Evolutionary conservation across 2,113 vertebrate genomes (phyloP).

Genomic region (Tringa solitaria): DNA sequence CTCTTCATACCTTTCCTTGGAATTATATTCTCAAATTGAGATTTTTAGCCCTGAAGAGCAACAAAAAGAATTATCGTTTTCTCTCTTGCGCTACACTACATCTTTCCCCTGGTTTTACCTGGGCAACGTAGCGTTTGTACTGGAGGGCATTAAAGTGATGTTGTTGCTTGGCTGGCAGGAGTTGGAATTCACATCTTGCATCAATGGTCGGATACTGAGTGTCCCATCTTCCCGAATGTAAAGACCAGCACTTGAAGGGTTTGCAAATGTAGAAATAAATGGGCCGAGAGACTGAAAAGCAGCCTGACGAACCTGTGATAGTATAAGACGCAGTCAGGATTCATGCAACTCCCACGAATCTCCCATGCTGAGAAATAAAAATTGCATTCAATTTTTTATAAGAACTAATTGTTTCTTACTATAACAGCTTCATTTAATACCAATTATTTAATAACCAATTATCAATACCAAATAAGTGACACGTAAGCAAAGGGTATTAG

Average conservation of each 20-base stretch:
- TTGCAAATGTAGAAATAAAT: constrained; percentile 91
- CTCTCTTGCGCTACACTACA: not conserved
- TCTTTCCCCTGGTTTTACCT: constrained; percentile 29
- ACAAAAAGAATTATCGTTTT: not conserved
- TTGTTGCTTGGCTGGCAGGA: not conserved
- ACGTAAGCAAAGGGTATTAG: not conserved
- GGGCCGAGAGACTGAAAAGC: constrained; percentile 90
- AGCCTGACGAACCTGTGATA: constrained; percentile 83
- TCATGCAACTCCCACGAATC: not conserved
- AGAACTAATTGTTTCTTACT: not conserved
- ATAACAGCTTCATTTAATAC: not conserved
- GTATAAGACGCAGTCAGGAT: not conserved
- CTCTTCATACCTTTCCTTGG: not conserved
- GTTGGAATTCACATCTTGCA: not conserved
- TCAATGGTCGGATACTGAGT: constrained; percentile 50
- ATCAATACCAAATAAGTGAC: not conserved
- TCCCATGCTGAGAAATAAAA: not conserved
- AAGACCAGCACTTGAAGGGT: constrained; percentile 83
- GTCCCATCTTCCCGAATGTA: constrained; percentile 82
- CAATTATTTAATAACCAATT: not conserved
- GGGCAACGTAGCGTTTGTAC: not conserved
- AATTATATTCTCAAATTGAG: not conserved
- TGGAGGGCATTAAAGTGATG: not conserved
- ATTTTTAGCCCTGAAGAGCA: not conserved
- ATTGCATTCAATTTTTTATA: not conserved